Evolutionary conservation across 2,888 invertebrate genomes (phyloP).

Genomic region (Perizoma affinitatum): DNA sequence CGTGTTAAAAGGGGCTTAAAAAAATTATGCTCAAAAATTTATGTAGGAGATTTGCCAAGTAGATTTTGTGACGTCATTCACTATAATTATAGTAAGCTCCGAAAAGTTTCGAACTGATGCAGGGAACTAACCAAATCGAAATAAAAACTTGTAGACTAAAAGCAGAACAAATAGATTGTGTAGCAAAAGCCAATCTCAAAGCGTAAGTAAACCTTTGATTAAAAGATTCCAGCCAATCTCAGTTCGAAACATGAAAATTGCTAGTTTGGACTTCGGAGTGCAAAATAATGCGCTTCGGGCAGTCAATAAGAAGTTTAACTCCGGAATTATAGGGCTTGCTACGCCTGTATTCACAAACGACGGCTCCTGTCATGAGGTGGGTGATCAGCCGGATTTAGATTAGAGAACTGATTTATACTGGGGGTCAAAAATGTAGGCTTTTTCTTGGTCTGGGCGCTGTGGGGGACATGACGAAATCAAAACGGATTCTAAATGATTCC

Average conservation of each 20-base stretch:
- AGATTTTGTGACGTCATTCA: too few relatives aligned
- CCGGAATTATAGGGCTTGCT: slow-evolving; percentile 62
- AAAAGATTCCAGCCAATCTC: slow-evolving; percentile 40
- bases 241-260: slow-evolving; percentile 35
- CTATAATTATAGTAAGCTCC: too few relatives aligned
- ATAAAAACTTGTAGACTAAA: slow-evolving; percentile 22
- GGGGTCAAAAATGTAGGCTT: too few relatives aligned
- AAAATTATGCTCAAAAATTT: too few relatives aligned
- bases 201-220: slow-evolving; percentile 29
- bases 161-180: slow-evolving; percentile 18
- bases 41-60: too few relatives aligned
- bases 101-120: slow-evolving; percentile 1
- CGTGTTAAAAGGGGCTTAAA: too few relatives aligned
- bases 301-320: slow-evolving; percentile 74
- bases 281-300: slow-evolving; percentile 67
- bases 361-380: too few relatives aligned
- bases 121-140: slow-evolving; percentile 5
- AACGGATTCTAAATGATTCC: too few relatives aligned
- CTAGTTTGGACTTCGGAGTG: slow-evolving; percentile 44
- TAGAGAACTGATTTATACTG: too few relatives aligned
- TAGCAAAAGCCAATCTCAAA: slow-evolving; percentile 23
- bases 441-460: too few relatives aligned
- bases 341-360: slow-evolving; percentile 20
- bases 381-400: too few relatives aligned
- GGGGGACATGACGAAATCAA: too few relatives aligned